Evolutionary conservation across 2,888 invertebrate species (phyloP), one percentile per base, ranked within the genome.

Genomic region (Machimus atricapillus): DNA sequence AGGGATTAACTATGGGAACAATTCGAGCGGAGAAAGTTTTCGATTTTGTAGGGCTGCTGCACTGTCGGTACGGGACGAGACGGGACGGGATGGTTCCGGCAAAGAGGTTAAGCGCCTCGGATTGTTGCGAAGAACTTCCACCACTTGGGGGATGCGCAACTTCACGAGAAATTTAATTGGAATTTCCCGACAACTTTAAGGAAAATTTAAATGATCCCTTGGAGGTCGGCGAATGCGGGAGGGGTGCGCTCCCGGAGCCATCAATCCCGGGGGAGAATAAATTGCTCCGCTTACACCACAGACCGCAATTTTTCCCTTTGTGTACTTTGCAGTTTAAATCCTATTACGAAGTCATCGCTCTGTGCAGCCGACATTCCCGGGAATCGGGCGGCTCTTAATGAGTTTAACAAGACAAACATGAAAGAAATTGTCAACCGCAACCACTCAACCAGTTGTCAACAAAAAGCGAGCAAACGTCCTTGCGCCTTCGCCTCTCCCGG

Each of bases 381-480:
- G 74, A 85, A 43, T 16, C 9, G 74, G 58, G 58, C 74, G 23
- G 58, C 74, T 74, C 85, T 74, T 74, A 85, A 85, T 85, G 85
- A 85, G 74, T 46, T 74, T 27, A 74, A 85, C 73, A 85, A 82
- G 82, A 82, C 82, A 82, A 82, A 82, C 58, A 82, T 82, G 19
- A 66, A 56, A 82, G 82, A 82, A 66, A 82, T 66, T 58, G 82
- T 56, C 58, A 82, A 85, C 85, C 74, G 74, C 74, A 85, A 85
- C 85, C 85, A 82, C 82, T 82, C 31, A 31, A 66, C 40, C 83
- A 83, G 74, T 74, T 85, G 85, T 43, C 23, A 74, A 74, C 37
- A 73, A 66, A 85, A 85, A 85, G 27, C 66, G 66, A 74, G 43
- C 27, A 74, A 85, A 73, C 16, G n/a, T 23, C 34, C 27, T 27